Base-by-base conservation (phyloP, 2,797 vertebrate genomes). In the Alca torda region DNA sequence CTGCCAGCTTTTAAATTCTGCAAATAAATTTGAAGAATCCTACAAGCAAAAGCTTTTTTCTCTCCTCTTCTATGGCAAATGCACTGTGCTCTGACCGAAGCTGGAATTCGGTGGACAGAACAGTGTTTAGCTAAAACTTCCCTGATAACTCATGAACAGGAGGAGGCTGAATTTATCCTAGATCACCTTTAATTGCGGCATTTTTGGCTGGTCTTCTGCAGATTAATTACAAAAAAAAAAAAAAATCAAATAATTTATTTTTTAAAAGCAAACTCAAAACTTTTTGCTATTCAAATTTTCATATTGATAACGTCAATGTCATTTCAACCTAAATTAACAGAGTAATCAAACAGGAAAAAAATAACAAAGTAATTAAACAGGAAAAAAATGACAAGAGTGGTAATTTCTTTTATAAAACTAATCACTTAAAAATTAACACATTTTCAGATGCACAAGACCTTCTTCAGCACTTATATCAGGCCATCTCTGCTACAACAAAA, bases 1-100 rank as follows among this genome's bases (percentile, higher is more conserved):
- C 43, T 48, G 16, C 39, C 51, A 51, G 9, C 13, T 79, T 91
- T 51, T 45, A 70, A 92, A 89, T 76, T 63, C 31, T 73, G 25
- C 1, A 19, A 7, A 41, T 28, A 60, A 13, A 14, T 4, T 0
- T 2, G 1, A 83, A 76, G 3, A 18, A 48, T 69, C 39, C 35
- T 43, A 24, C 28, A 61, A 75, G 33, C 9, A 84, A 89, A 81
- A 79, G 4, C 1, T 26, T 61, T 51, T 25, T 74, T 46, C 41
- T 21, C 10, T 73, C 10, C 10, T 68, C 9, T 57, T 77, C 33
- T 48, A 2, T 31, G 33, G 35, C n/a, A 79, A 83, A 53, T 1
- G 1, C 0, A 1, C 13, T 2, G 1, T 60, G 26, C n/a, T 84
- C 31, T 56, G 33, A 67, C 31, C 48, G 67, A 82, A 84, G 28